Percentiles rank a stretch among this genome's conserved stretches.
phyloP scores from a whole-genome alignment of 2,113 vertebrate species.

The Numenius arquata region DNA sequence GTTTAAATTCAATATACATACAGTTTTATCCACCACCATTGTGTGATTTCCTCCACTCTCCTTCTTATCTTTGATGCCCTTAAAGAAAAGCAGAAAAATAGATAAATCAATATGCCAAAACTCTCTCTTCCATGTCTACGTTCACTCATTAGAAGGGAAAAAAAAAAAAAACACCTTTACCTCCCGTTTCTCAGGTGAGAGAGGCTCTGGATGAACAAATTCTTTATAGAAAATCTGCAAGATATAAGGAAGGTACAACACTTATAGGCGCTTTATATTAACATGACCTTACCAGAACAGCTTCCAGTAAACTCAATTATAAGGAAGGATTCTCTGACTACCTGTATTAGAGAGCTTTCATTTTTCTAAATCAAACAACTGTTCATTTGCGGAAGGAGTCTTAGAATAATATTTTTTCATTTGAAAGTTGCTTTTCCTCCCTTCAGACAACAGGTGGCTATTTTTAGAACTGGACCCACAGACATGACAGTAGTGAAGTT shows the following conservation, averaged over 20 bases:
- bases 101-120: neutral
- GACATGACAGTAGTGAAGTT: neutral
- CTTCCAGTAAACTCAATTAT: neutral
- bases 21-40: conserved; percentile 60
- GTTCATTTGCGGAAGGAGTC: neutral
- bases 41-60: conserved; percentile 70
- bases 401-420: neutral
- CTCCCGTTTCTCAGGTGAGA: conserved; percentile 76
- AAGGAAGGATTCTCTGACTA: neutral
- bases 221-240: conserved; percentile 82
- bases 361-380: neutral
- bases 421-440: neutral
- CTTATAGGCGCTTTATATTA: neutral
- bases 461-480: neutral
- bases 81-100: neutral
- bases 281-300: neutral
- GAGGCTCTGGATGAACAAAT: conserved; percentile 79
- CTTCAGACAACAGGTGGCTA: neutral
- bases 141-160: neutral
- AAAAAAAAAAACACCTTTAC: conserved; percentile 40
- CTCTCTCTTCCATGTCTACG: neutral
- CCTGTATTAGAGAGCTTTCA: neutral
- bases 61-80: conserved; percentile 67
- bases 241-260: neutral
- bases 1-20: conserved; percentile 57